Percentiles rank a stretch among this genome's conserved stretches.
phyloP scores from a whole-genome alignment of 1,140 invertebrate species.

The Drosophila pseudoananassae region DNA sequence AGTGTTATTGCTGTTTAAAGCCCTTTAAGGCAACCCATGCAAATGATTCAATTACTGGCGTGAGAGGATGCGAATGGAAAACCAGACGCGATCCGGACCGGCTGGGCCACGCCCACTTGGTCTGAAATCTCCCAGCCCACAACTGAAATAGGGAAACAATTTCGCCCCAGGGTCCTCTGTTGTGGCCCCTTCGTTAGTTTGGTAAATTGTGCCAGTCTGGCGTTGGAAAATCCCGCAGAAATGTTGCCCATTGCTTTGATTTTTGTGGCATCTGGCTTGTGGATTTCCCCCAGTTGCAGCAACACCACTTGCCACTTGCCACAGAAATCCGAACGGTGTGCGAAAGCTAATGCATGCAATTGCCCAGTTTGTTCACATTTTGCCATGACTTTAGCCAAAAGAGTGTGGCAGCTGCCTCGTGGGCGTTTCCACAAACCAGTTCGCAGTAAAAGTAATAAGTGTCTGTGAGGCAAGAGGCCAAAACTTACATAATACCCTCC shows the following conservation, averaged over 20 bases:
- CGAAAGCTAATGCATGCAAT: conserved; percentile 6
- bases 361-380: conserved; percentile 70
- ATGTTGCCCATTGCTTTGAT: conserved; percentile 26
- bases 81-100: neutral
- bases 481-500: conserved; percentile 61
- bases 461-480: conserved; percentile 46
- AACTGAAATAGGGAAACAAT: conserved; percentile 19
- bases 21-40: conserved; percentile 17
- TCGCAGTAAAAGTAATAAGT: conserved; percentile 77
- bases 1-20: conserved; percentile 2
- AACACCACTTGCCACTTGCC: conserved; percentile 9
- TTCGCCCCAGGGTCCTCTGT: conserved; percentile 7
- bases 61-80: neutral
- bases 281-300: conserved; percentile 27
- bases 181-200: conserved; percentile 18
- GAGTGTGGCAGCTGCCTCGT: conserved; percentile 24
- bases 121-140: neutral
- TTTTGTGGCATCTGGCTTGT: conserved; percentile 25
- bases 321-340: conserved; percentile 4
- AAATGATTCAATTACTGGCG: conserved; percentile 26
- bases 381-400: conserved; percentile 48
- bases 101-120: neutral
- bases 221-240: conserved; percentile 31
- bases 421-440: conserved; percentile 69
- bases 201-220: conserved; percentile 26